phyloP scores from a whole-genome alignment of 2,888 invertebrate genomes.

The Hydraecia micacea region DNA sequence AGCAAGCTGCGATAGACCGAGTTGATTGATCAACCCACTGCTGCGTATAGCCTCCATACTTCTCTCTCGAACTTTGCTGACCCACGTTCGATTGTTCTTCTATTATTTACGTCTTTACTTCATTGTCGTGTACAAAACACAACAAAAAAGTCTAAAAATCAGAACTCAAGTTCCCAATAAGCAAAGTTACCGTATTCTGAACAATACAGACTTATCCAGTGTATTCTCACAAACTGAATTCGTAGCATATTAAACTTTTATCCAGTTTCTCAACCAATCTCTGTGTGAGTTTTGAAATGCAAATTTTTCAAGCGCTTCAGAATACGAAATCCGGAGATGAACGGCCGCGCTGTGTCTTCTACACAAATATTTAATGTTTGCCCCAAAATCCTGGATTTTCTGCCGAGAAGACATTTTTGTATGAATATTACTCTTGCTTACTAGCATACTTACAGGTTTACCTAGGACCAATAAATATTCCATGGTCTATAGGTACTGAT shows the following conservation, averaged over 20 bases:
- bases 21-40: not conserved
- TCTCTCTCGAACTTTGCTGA: not conserved
- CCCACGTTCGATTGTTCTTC: not conserved
- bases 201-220: conserved; percentile 6
- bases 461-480: not conserved
- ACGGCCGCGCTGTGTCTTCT: conserved; percentile 23
- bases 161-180: not conserved
- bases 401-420: not conserved
- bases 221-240: conserved; percentile 22
- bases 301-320: conserved; percentile 53
- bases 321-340: conserved; percentile 51
- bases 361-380: conserved; percentile 59
- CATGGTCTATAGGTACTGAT: not conserved
- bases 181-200: conserved; percentile 5
- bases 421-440: conserved; percentile 18
- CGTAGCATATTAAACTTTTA: conserved; percentile 59
- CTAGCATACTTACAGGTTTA: not conserved
- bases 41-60: not conserved
- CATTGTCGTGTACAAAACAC: not conserved
- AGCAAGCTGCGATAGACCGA: not conserved
- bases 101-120: not conserved
- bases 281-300: conserved; percentile 61
- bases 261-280: conserved; percentile 11
- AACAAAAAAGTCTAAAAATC: not conserved
- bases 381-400: conserved; percentile 19